phyloP scores from a whole-genome alignment of 2,113 vertebrate genomes.

The Onychostoma macrolepis region DNA sequence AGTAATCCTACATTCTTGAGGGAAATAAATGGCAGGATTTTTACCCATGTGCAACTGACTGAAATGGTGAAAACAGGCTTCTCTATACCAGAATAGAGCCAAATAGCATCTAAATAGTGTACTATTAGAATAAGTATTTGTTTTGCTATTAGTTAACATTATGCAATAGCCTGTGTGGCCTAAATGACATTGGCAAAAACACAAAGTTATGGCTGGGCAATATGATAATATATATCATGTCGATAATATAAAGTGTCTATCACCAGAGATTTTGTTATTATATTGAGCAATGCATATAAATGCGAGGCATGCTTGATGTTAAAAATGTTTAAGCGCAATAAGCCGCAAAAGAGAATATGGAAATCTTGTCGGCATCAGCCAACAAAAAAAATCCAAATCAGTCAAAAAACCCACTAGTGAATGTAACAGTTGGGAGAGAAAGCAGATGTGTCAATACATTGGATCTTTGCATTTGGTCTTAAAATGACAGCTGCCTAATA shows the following conservation, averaged over 20 bases:
- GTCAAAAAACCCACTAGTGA: background rate
- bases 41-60: background rate
- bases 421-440: background rate
- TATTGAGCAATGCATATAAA: background rate
- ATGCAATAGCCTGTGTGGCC: background rate
- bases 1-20: too few species aligned
- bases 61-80: background rate
- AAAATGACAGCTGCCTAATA: slow-evolving; percentile 13
- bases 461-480: background rate
- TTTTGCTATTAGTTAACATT: background rate
- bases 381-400: background rate
- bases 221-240: too few species aligned
- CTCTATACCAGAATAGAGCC: background rate
- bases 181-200: background rate
- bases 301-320: background rate
- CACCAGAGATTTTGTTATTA: too few species aligned
- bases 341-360: background rate
- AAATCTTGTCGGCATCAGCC: background rate
- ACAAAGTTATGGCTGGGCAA: too few species aligned
- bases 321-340: background rate
- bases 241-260: too few species aligned
- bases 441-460: background rate
- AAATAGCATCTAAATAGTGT: background rate
- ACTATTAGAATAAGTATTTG: background rate
- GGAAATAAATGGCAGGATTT: background rate